These are phyloP conservation scores for Leptinotarsa peninsularis DNA, from an alignment of 2,888 invertebrate genomes.

Conservation along the genomic window DNA sequence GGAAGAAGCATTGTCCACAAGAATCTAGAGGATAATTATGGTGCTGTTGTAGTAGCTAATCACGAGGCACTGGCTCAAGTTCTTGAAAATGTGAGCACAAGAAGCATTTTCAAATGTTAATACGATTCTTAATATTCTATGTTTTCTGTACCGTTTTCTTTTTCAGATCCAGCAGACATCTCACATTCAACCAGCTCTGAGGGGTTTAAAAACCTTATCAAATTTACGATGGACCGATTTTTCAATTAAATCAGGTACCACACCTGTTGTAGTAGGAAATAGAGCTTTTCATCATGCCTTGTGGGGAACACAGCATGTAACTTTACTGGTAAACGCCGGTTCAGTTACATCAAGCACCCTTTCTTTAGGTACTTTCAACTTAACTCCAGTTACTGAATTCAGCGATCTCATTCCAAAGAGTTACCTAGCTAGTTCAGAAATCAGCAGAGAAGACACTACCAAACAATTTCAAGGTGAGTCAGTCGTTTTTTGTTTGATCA, in stretches of 20 bases:
- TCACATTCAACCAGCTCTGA: constrained; percentile 75
- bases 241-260: constrained; percentile 65
- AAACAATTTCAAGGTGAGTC: constrained; percentile 76
- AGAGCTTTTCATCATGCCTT: constrained; percentile 81
- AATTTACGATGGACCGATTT: constrained; percentile 83
- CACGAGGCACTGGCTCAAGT: constrained; percentile 91
- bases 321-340: constrained; percentile 64
- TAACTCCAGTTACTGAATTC: constrained; percentile 84
- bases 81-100: constrained; percentile 80
- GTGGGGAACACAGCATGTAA: constrained; percentile 80
- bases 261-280: constrained; percentile 74
- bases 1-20: constrained; percentile 86
- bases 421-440: constrained; percentile 67
- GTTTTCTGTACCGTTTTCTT: constrained; percentile 22
- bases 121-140: no score
- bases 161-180: constrained; percentile 77
- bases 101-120: neutral
- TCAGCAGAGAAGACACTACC: constrained; percentile 68
- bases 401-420: constrained; percentile 81
- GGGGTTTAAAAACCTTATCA: constrained; percentile 78
- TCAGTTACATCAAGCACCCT: constrained; percentile 68
- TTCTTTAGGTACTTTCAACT: constrained; percentile 72
- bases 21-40: constrained; percentile 90
- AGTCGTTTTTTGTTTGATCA: constrained; percentile 24
- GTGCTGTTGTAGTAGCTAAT: constrained; percentile 89